Evolutionary conservation across 2,888 invertebrate species (phyloP), one percentile per base, ranked within the genome.

Genomic region (Aproaerema taeniolella): DNA sequence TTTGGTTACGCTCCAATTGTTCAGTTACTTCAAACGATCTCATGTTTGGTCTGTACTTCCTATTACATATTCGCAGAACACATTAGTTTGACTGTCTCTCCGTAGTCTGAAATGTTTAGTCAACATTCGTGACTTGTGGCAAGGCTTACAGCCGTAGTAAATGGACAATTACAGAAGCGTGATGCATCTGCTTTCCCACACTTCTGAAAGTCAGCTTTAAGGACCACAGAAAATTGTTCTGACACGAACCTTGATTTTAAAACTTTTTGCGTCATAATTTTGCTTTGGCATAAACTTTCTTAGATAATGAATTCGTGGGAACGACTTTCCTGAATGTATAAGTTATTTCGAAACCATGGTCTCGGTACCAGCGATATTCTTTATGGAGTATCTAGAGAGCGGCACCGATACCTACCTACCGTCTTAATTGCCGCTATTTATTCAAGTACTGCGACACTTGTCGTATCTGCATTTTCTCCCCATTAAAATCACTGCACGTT

Each of bases 1-100:
- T 38, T 37, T 39, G 44, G 58, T 50, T 54, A 58, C 49, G 63
- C 56, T 63, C 61, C 58, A 67, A 52, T 67, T 58, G 48, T 52
- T 53, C 41, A 42, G 48, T 50, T 50, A 52, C 47, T 53, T 52
- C 46, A 49, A 59, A 56, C 54, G 43, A 50, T 53, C 55, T 58
- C n/a, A n/a, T n/a, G n/a, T n/a, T n/a, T n/a, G n/a, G n/a, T n/a
- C n/a, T n/a, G n/a, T n/a, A n/a, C n/a, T n/a, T n/a, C n/a, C n/a
- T n/a, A n/a, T n/a, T n/a, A n/a, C n/a, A n/a, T n/a, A n/a, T n/a
- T n/a, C n/a, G n/a, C n/a, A n/a, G n/a, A n/a, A n/a, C n/a, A n/a
- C n/a, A n/a, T n/a, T n/a, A n/a, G n/a, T n/a, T n/a, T n/a, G n/a
- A n/a, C n/a, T n/a, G n/a, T n/a, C n/a, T n/a, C n/a, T n/a, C n/a